These are phyloP conservation scores for Sweltsa coloradensis DNA, from an alignment of 1,140 invertebrate species.

Conservation along the genomic window DNA sequence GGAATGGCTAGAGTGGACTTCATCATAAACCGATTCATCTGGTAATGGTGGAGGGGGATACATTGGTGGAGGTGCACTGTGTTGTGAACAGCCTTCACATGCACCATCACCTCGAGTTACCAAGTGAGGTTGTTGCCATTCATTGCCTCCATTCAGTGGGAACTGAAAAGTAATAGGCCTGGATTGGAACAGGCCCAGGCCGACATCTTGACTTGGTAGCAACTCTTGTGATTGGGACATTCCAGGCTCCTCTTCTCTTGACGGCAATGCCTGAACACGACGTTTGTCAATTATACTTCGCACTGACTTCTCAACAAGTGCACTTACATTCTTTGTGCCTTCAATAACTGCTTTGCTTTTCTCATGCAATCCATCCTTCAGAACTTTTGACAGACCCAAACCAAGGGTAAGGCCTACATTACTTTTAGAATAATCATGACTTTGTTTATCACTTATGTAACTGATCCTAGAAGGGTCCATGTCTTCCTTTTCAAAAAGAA, in stretches of 20 bases:
- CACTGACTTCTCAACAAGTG: slow-evolving; percentile 18
- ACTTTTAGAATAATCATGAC: slow-evolving; percentile 9
- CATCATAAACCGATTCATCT: slow-evolving; percentile 42
- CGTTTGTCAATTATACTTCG: slow-evolving; percentile 18
- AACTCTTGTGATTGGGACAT: slow-evolving; percentile 19
- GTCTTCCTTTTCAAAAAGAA: too few relatives aligned
- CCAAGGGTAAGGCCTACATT: background rate
- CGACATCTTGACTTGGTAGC: slow-evolving; percentile 31
- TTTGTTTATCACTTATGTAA: slow-evolving; percentile 7
- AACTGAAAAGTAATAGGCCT: slow-evolving; percentile 34
- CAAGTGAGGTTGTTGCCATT: slow-evolving; percentile 8
- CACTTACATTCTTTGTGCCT: slow-evolving; percentile 20
- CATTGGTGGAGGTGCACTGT: slow-evolving; percentile 35
- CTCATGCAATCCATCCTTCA: slow-evolving; percentile 17
- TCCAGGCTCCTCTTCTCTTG: slow-evolving; percentile 6
- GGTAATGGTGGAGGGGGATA: slow-evolving; percentile 45
- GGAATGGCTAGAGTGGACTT: slow-evolving; percentile 33
- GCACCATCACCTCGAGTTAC: slow-evolving; percentile 10
- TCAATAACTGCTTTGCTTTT: slow-evolving; percentile 19
- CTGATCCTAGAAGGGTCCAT: background rate
- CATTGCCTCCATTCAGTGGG: too few relatives aligned
- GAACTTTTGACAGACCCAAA: background rate
- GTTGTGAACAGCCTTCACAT: slow-evolving; percentile 14
- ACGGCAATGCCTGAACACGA: slow-evolving; percentile 6
- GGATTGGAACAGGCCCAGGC: too few relatives aligned